Evolutionary conservation across 2,888 invertebrate genomes (phyloP), one percentile per base, ranked within the genome.

Genomic region (Temnothorax ravouxi): DNA sequence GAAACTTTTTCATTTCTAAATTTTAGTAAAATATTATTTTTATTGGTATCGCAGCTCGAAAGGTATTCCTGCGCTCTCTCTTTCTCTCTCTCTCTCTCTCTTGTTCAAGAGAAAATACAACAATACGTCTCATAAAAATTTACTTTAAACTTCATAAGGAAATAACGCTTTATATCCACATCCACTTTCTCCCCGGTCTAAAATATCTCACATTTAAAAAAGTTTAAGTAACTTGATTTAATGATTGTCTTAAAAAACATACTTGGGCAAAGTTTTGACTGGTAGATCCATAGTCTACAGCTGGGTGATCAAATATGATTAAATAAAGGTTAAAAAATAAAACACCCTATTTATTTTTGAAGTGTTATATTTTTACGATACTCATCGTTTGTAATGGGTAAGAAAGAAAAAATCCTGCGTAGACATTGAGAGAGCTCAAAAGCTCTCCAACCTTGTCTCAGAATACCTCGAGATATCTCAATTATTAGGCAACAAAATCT

Each of bases 401-500:
- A 67, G 9, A 66, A 66, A 77, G 18, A 21, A 6, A 34, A 47
- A 47, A 59, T 0, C 21, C 44, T 77, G 67, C 21, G 5, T 25
- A 2, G 13, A 47, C 34, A 59, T 18, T 21, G 21, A 34, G 21
- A 56, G 3, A 34, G 21, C 77, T 67, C 29, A 1, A 62, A 25
- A 52, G 69, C 76, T 84, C 64, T 67, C 38, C 25, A 79, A 38
- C 67, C 75, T 88, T 76, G 74, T 84, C 64, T 67, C 54, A 67
- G 47, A 76, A 83, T 79, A 74, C 71, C 50, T 59, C 1, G 72
- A 80, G 71, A 84, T 80, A 72, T 66, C 64, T 80, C 87, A 88
- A 88, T 88, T 88, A 84, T 85, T 77, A 81, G 80, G 76, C 77
- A 86, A 86, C 61, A 67, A 76, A 77, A 83, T 84, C 50, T 69